Base-by-base conservation (phyloP, 2,113 vertebrate species). In the Thymallus thymallus region DNA sequence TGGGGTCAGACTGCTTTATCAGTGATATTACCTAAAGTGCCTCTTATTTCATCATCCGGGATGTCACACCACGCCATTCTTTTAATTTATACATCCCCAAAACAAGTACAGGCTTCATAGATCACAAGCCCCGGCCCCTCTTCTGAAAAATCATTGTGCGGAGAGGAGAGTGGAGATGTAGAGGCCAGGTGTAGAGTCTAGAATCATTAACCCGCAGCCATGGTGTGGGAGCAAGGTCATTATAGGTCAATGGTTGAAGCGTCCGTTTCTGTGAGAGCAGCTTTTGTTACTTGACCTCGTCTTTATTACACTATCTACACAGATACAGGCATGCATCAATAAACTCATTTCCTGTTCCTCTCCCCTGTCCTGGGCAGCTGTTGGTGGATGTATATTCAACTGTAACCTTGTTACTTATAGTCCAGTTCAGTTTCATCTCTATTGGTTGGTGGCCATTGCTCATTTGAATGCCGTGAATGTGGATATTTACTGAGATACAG, bases 21-120 rank as follows among this genome's bases (percentile, higher is more conserved):
- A 95, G 88, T 93, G 89, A 94, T 97, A 94, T 95, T 96, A 94
- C 94, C 93, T 95, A 95, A 98, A 98, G 96, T 97, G 96, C 94
- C 94, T 96, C 90, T 97, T 95, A 95, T 95, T 97, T 96, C 94
- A 94, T 96, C 94, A 94, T 96, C 94, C 94, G 92, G 91, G 86
- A 94, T 92, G 95, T 95, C 94, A 95, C 92, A 85, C 80, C 90
- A 91, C 91, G 91, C 87, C 93, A 93, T 95, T 94, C 89, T 94
- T 95, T 95, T 96, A 95, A 98, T 96, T 95, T 94, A 96, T 95
- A 95, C 93, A 92, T 88, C 90, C 91, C 90, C 89, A 92, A 93
- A 91, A 95, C 92, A 93, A 94, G 92, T 93, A 91, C 84, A 87
- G 85, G 88, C 73, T 92, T 93, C 93, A 96, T 97, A 92, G 91